These are phyloP conservation scores for Fregata magnificens DNA, from an alignment of 2,113 vertebrate genomes.

Conservation along the genomic window DNA sequence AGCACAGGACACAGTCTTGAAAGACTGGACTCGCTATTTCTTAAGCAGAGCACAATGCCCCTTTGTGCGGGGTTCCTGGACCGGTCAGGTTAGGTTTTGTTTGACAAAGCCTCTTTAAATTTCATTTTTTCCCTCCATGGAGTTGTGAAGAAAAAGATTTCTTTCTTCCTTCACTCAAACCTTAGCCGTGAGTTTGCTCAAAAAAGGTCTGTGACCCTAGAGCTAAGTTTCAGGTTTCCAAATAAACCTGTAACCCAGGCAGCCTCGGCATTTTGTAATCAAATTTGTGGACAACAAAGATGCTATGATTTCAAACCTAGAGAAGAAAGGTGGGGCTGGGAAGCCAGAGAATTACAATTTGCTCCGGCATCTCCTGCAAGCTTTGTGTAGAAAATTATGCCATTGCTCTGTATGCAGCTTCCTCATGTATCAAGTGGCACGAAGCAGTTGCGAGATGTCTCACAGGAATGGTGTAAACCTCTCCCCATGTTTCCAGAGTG, in stretches of 20 bases:
- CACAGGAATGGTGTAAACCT: neutral
- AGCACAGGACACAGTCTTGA: neutral
- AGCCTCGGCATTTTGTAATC: neutral
- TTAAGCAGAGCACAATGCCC: constrained; percentile 12
- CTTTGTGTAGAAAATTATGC: neutral
- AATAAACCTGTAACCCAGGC: neutral
- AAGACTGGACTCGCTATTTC: neutral
- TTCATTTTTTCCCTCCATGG: neutral
- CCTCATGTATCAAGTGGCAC: neutral
- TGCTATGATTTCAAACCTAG: neutral
- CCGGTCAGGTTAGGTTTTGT: neutral
- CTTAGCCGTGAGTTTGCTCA: neutral
- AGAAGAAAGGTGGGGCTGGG: neutral
- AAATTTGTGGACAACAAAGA: neutral
- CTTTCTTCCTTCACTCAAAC: constrained; percentile 43
- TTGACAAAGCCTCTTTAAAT: constrained; percentile 55
- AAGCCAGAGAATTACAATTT: neutral
- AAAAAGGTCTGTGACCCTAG: neutral
- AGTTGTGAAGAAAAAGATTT: constrained; percentile 31
- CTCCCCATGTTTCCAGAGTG: neutral
- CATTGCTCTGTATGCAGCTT: neutral
- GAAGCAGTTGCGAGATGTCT: neutral
- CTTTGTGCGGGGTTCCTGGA: neutral
- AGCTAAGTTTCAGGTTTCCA: constrained; percentile 21
- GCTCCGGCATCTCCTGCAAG: neutral